Percentiles rank a stretch among this genome's conserved stretches.
phyloP scores from a whole-genome alignment of 2,797 vertebrate genomes.

The Gobio occitaniae region DNA sequence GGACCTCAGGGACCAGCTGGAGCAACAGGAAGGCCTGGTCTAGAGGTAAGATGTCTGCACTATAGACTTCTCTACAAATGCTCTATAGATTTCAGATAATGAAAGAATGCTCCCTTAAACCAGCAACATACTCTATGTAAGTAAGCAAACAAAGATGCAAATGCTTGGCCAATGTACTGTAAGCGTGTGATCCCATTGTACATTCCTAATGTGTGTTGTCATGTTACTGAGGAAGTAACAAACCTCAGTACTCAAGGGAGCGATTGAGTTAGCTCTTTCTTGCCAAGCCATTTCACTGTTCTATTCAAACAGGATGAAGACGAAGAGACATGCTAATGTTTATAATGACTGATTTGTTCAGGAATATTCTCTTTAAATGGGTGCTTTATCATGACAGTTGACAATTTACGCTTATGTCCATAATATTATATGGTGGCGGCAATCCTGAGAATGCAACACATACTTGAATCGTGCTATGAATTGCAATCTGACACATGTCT shows the following conservation, averaged over 20 bases:
- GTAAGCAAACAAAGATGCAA: not conserved
- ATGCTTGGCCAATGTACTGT: not conserved
- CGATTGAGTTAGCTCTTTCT: not conserved
- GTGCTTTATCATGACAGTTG: not conserved
- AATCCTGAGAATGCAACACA: not conserved
- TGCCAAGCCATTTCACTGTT: not conserved
- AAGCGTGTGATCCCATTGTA: not conserved
- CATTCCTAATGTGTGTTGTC: conserved; percentile 13
- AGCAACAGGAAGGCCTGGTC: conserved; percentile 82
- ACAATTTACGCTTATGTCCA: not conserved
- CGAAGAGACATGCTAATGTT: not conserved
- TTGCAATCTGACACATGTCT: not conserved
- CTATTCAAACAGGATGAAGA: not conserved
- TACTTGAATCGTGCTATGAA: not conserved
- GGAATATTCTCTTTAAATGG: not conserved
- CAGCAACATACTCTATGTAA: not conserved
- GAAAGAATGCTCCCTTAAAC: not conserved
- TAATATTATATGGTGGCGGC: not conserved
- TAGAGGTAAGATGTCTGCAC: conserved; percentile 79
- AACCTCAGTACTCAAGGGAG: not conserved
- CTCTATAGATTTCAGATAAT: conserved; percentile 13
- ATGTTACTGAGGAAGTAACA: not conserved
- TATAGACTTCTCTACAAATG: conserved; percentile 17
- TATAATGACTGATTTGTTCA: not conserved
- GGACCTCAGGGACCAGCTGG: conserved; percentile 88